A percentile compares a stretch with the other conserved stretches of the same genome.
Evolutionary conservation across 2,113 vertebrate species (phyloP).

Genomic region (Cavia aperea): DNA sequence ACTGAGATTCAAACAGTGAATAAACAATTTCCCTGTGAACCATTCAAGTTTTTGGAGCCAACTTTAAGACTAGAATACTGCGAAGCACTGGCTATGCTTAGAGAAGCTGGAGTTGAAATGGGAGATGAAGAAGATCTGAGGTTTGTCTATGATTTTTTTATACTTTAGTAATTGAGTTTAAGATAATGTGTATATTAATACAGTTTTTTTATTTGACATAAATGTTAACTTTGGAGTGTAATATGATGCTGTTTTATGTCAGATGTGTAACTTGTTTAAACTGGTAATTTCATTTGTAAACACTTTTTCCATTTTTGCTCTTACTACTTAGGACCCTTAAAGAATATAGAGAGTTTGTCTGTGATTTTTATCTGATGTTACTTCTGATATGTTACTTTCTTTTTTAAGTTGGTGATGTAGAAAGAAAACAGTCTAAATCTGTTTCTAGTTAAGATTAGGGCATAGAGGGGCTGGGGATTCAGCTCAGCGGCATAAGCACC

Average conservation of each 20-base stretch:
- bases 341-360: neutral
- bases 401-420: constrained; percentile 18
- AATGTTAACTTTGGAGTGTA: constrained; percentile 20
- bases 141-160: constrained; percentile 73
- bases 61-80: constrained; percentile 92
- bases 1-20: constrained; percentile 94
- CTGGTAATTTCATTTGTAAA: constrained; percentile 12
- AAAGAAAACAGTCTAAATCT: neutral
- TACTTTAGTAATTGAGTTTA: constrained; percentile 19
- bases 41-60: constrained; percentile 98
- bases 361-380: constrained; percentile 5
- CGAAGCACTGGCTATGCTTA: constrained; percentile 93
- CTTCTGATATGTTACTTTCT: neutral
- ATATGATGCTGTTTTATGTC: constrained; percentile 5
- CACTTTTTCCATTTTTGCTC: neutral
- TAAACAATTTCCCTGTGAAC: constrained; percentile 94
- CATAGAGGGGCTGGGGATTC: neutral
- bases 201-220: constrained; percentile 9
- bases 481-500: no score
- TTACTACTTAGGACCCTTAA: neutral
- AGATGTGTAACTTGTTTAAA: neutral
- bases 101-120: constrained; percentile 94
- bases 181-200: constrained; percentile 16
- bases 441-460: neutral
- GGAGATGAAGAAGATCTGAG: constrained; percentile 97